phyloP scores from a whole-genome alignment of 2,113 vertebrate genomes.

The Cynocephalus volans region DNA sequence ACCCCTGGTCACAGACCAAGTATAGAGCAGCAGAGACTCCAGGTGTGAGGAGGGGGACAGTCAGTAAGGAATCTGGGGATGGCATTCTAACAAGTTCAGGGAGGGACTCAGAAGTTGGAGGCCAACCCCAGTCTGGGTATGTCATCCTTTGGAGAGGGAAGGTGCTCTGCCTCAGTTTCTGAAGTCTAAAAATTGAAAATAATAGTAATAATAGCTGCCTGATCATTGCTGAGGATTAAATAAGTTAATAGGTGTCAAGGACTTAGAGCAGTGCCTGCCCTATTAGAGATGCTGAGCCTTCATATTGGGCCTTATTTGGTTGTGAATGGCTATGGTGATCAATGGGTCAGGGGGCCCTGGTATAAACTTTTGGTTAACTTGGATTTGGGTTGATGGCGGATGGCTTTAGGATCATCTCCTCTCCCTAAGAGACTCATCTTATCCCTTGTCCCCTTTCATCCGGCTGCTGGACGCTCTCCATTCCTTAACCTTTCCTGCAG shows the following conservation, averaged over 20 bases:
- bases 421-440: background rate
- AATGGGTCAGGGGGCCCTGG: background rate
- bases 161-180: background rate
- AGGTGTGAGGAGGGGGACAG: background rate
- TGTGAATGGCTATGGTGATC: background rate
- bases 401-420: constrained; percentile 3
- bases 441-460: background rate
- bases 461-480: background rate
- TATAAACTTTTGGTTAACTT: background rate
- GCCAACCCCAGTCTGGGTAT: background rate
- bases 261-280: background rate
- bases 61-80: background rate
- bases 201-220: background rate
- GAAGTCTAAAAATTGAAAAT: background rate
- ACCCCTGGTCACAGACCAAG: background rate
- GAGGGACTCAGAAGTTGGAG: background rate
- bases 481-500: constrained; percentile 27
- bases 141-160: background rate
- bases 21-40: background rate
- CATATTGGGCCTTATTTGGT: background rate
- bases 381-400: background rate
- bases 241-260: background rate
- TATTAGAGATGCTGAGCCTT: background rate
- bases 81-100: background rate
- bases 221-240: background rate